Base-by-base conservation (phyloP, 2,113 vertebrate genomes). In the Taxidea taxus region DNA sequence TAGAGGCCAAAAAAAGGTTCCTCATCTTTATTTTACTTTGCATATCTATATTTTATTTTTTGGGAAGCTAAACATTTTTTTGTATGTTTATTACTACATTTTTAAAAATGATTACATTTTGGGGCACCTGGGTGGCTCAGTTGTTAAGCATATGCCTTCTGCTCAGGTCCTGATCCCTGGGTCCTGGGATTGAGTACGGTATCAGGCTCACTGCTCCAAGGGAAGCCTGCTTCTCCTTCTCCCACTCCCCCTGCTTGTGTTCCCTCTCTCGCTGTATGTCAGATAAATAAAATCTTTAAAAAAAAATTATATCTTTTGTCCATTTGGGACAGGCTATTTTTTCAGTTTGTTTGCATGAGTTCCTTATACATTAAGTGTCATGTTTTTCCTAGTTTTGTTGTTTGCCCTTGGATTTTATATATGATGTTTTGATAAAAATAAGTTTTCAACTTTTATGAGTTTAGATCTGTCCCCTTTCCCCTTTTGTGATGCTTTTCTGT, bases 351-450 rank as follows among this genome's bases (percentile, higher is more conserved):
- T 80, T 90, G 42, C n/a, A 18, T 54, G 56, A 91, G n/a, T 39
- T 91, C 25, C 16, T 66, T 81, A 15, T 49, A 20, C n/a, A 49
- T 72, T 93, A 72, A 13, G 29, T 87, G 27, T 84, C 60, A 16
- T 68, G 34, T 96, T 81, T 87, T 84, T 14, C 4, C 7, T 80
- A 49, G 56, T 96, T 96, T 89, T 74, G 37, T 90, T 97, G 42
- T 92, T 74, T 93, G 72, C 7, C 51, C 39, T 90, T 88, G 23
- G 42, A 54, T 87, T 88, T 95, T 88, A 60, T 66, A 21, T 92
- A 72, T 29, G 64, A 2, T 42, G 85, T 90, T 83, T 72, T 60
- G 39, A 39, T 82, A 51, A 91, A 77, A 25, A 75, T 20, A 82
- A 68, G 23, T 75, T 94, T 90, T 91, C 34, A 77, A 25, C 44